These are phyloP conservation scores for Zaprionus inermis DNA, from an alignment of 1,140 invertebrate genomes.

Conservation along the genomic window DNA sequence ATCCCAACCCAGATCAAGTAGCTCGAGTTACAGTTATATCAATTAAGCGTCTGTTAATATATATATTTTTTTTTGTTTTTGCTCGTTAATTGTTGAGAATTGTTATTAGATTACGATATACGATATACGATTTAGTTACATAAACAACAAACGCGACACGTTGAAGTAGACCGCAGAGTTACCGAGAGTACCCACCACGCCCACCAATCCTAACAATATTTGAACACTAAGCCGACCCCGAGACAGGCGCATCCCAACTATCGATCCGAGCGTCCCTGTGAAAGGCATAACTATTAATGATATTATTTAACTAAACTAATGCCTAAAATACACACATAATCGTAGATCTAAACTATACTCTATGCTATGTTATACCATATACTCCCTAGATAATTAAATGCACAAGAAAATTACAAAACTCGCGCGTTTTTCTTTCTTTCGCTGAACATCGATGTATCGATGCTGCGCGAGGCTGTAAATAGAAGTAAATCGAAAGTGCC, in stretches of 20 bases:
- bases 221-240: background rate
- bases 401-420: constrained; percentile 51
- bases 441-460: no score
- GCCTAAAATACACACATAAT: constrained; percentile 49
- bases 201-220: constrained; percentile 24
- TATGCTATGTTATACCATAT: constrained; percentile 45
- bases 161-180: constrained; percentile 7
- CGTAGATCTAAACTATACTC: constrained; percentile 9
- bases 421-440: no score
- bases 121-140: constrained; percentile 5
- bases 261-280: background rate
- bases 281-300: constrained; percentile 62
- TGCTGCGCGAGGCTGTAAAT: no score
- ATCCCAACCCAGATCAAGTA: constrained; percentile 10
- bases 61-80: constrained; percentile 31
- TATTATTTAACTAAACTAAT: constrained; percentile 74
- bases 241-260: constrained; percentile 1
- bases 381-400: constrained; percentile 75
- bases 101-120: constrained; percentile 37
- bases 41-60: constrained; percentile 34
- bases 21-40: constrained; percentile 16
- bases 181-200: constrained; percentile 17
- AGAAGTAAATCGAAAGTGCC: background rate
- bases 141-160: background rate
- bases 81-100: constrained; percentile 47